Percentiles rank a stretch among this genome's conserved stretches.
Conservation (phyloP, 2,888 invertebrate genomes). For the Molanna angustata region DNA sequence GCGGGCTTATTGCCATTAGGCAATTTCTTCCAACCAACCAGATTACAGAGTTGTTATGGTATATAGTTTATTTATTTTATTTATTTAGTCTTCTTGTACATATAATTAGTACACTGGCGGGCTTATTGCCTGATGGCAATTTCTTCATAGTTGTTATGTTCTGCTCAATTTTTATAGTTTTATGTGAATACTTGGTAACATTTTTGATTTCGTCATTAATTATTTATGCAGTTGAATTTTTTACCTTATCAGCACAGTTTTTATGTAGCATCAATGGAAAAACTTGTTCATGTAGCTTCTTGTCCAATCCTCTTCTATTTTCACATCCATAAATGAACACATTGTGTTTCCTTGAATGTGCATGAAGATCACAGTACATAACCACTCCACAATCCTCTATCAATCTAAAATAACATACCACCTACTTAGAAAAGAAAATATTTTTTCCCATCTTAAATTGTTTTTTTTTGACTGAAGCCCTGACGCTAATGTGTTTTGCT, state of each 20-base stretch:
- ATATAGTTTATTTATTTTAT: too few species aligned
- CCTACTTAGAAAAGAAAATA: not conserved
- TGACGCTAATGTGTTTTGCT: not conserved
- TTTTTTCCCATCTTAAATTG: not conserved
- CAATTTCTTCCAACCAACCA: too few species aligned
- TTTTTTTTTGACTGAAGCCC: not conserved
- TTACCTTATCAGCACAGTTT: slow-evolving; percentile 84
- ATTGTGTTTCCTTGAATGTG: slow-evolving; percentile 93
- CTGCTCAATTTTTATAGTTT: too few species aligned
- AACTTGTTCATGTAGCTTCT: slow-evolving; percentile 84
- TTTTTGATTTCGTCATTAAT: too few species aligned
- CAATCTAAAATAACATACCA: slow-evolving; percentile 54
- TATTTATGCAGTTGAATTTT: too few species aligned
- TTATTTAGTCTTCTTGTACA: too few species aligned
- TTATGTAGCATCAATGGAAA: slow-evolving; percentile 93
- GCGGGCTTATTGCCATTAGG: too few species aligned
- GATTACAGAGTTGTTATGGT: too few species aligned
- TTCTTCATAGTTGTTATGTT: too few species aligned
- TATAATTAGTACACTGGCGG: too few species aligned
- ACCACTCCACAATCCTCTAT: slow-evolving; percentile 88
- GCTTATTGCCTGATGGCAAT: too few species aligned
- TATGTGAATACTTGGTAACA: too few species aligned
- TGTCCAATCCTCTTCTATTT: slow-evolving; percentile 73
- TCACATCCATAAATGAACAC: slow-evolving; percentile 97
- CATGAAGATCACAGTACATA: slow-evolving; percentile 91